phyloP scores from a whole-genome alignment of 1,140 invertebrate genomes.

The Danaus melanippus region DNA sequence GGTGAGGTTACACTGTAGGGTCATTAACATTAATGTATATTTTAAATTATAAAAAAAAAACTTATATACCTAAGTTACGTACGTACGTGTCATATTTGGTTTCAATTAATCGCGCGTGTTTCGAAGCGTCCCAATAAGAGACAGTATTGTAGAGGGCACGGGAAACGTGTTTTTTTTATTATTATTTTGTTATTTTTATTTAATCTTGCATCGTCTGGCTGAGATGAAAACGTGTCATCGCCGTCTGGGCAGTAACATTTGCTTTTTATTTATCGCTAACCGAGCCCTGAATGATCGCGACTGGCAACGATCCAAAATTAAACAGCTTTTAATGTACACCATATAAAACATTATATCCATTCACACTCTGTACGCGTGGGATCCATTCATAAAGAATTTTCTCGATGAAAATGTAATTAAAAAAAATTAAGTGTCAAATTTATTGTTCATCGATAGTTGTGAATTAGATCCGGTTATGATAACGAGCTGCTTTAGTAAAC shows the following conservation, averaged over 20 bases:
- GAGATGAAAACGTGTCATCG: constrained; percentile 50
- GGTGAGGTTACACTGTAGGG: no score
- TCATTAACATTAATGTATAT: no score
- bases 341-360: constrained; percentile 28
- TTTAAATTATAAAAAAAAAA: no score
- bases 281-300: constrained; percentile 35
- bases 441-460: not conserved
- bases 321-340: constrained; percentile 6
- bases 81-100: no score
- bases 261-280: constrained; percentile 47
- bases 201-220: constrained; percentile 31
- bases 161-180: constrained; percentile 25
- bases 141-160: not conserved
- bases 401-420: constrained; percentile 13
- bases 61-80: no score
- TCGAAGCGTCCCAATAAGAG: no score
- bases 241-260: constrained; percentile 48
- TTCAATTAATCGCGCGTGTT: no score
- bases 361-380: constrained; percentile 24
- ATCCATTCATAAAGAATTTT: constrained; percentile 34
- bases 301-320: constrained; percentile 38
- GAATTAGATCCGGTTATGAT: no score
- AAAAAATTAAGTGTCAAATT: constrained; percentile 5
- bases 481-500: no score
- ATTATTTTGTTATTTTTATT: constrained; percentile 17